These are phyloP conservation scores for Hipposideros armiger DNA, from an alignment of 2,113 vertebrate genomes.

Conservation along the genomic window DNA sequence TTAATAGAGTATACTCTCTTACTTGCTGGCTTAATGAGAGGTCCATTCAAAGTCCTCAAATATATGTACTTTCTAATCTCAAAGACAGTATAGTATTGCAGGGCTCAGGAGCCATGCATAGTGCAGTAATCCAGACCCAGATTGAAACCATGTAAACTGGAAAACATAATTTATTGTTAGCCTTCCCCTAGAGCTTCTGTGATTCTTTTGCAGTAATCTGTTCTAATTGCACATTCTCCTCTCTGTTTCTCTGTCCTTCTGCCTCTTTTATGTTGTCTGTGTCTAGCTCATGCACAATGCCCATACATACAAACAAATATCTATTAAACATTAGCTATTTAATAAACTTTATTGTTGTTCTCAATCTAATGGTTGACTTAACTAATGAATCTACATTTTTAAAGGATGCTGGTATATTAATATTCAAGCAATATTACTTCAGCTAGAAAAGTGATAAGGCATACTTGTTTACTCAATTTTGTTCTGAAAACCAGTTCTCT, in stretches of 20 bases:
- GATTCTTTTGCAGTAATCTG: not conserved
- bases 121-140: not conserved
- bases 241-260: not conserved
- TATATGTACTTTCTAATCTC: not conserved
- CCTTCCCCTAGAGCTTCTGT: not conserved
- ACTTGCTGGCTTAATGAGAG: constrained; percentile 9
- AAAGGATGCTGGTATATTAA: not conserved
- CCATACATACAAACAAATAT: not conserved
- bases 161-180: constrained; percentile 16
- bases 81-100: not conserved
- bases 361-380: constrained; percentile 32
- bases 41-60: constrained; percentile 7
- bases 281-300: not conserved
- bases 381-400: constrained; percentile 42
- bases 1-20: constrained; percentile 29
- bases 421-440: constrained; percentile 62
- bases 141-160: constrained; percentile 17
- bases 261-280: constrained; percentile 36
- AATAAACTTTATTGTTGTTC: constrained; percentile 43
- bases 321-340: constrained; percentile 33
- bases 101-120: not conserved
- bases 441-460: constrained; percentile 14
- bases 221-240: constrained; percentile 20
- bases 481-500: constrained; percentile 57
- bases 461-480: constrained; percentile 51